Evolutionary conservation across 2,797 vertebrate species (phyloP), one percentile per base, ranked within the genome.

Genomic region (Semaprochilodus insignis): DNA sequence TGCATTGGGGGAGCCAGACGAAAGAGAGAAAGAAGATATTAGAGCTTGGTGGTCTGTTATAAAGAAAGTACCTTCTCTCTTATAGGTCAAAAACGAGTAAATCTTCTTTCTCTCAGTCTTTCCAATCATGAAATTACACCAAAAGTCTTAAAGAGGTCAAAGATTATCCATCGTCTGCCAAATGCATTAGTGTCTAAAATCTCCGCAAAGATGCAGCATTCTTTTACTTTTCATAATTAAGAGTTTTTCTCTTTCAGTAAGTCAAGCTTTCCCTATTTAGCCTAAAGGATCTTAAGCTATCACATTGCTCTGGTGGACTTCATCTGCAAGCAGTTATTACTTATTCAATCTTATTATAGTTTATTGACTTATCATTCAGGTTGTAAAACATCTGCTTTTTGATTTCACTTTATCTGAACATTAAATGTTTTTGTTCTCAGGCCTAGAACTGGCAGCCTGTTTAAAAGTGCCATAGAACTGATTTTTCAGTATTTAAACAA

Each of bases 51-150:
- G 79, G 74, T 69, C 83, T 36, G 60, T 77, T 40, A 87, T 85
- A 86, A 80, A 88, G 89, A 90, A 59, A 76, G 63, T 14, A 70
- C 57, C 48, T 10, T 17, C 15, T 72, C 66, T 48, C 31, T 74
- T 15, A 40, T 69, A 60, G 19, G 15, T 57, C 34, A 25, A 48
- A 48, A 48, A 48, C 71, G 25, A 63, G 63, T 51, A 85, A 83
- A 81, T 69, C 76, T 77, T 8, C 60, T 65, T 51, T 74, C 70
- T 79, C 77, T 81, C 60, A 55, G 83, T 90, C 91, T 48, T 65
- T 40, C 77, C 69, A 90, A 93, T 94, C 91, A 93, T 90, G 88
- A 93, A 93, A 94, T 94, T 90, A 93, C 91, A 91, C 85, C 80
- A 74, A 89, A 85, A 27, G n/a, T 91, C 90, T 91, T 90, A 91